phyloP scores from a whole-genome alignment of 2,797 vertebrate genomes.

The Lindbergichthys nudifrons region DNA sequence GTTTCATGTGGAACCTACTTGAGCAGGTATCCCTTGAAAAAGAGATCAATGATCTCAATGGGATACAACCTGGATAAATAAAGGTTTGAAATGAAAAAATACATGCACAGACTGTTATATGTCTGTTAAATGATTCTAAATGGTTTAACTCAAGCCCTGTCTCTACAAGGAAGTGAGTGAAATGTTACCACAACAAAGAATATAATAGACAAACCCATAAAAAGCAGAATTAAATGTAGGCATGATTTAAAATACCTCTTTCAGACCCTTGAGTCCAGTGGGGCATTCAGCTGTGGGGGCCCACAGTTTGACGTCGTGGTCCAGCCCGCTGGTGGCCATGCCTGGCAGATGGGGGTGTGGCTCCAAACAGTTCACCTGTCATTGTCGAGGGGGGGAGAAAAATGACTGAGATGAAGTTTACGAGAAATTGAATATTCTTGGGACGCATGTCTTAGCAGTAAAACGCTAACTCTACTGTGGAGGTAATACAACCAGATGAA shows the following conservation, averaged over 20 bases:
- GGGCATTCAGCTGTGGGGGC: conserved; percentile 91
- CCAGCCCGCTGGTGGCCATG: conserved; percentile 95
- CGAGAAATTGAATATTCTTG: neutral
- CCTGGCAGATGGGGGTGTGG: conserved; percentile 94
- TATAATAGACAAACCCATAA: neutral
- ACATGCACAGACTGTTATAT: too few relatives aligned
- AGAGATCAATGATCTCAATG: too few relatives aligned
- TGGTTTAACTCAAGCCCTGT: neutral
- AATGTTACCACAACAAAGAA: neutral
- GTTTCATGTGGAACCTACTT: too few relatives aligned
- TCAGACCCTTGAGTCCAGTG: conserved; percentile 90
- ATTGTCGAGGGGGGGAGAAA: neutral
- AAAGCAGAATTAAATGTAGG: neutral
- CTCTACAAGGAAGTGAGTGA: neutral
- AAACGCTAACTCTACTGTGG: neutral
- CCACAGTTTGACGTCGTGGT: conserved; percentile 97
- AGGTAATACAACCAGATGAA: neutral
- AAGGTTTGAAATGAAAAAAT: too few relatives aligned
- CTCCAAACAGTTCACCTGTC: conserved; percentile 95
- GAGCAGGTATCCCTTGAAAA: too few relatives aligned
- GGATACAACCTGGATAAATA: too few relatives aligned
- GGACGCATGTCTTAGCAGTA: neutral
- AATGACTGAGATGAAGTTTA: neutral
- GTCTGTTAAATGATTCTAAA: neutral
- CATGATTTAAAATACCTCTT: conserved; percentile 83